A percentile compares a stretch with the other conserved stretches of the same genome.
phyloP scores from a whole-genome alignment of 2,888 invertebrate genomes.

The Schizotus pectinicornis region DNA sequence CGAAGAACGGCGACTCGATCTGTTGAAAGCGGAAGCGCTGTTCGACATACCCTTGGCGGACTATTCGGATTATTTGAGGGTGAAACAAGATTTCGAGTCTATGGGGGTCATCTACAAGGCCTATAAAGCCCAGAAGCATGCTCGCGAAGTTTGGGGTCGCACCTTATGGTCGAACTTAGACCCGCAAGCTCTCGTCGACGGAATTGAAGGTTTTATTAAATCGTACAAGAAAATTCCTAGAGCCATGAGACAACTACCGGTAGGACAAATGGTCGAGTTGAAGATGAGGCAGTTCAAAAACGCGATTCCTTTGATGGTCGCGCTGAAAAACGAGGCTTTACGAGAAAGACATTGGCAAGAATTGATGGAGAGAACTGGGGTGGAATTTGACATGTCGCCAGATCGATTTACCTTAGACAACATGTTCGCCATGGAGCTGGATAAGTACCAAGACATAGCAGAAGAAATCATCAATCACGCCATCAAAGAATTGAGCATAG shows the following conservation, averaged over 20 bases:
- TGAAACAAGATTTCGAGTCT: conserved; percentile 67
- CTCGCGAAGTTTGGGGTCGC: conserved; percentile 82
- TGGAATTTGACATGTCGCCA: conserved; percentile 85
- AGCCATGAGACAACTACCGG: conserved; percentile 63
- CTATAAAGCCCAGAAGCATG: conserved; percentile 78
- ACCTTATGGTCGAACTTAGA: conserved; percentile 89
- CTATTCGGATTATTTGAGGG: conserved; percentile 75
- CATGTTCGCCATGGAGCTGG: conserved; percentile 92
- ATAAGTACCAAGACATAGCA: conserved; percentile 84
- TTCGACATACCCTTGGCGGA: conserved; percentile 88
- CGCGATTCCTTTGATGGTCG: conserved; percentile 87
- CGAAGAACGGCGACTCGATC: conserved; percentile 68
- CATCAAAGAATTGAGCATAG: conserved; percentile 89
- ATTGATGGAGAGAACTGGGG: conserved; percentile 84
- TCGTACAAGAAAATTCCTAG: conserved; percentile 79
- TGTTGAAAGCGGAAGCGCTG: conserved; percentile 79
- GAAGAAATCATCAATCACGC: conserved; percentile 87
- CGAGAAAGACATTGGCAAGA: conserved; percentile 89
- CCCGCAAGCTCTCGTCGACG: conserved; percentile 81
- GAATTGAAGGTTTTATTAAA: conserved; percentile 84
- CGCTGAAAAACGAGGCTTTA: conserved; percentile 89
- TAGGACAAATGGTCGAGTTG: conserved; percentile 75
- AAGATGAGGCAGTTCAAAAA: conserved; percentile 89
- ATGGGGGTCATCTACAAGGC: conserved; percentile 79
- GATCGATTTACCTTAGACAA: conserved; percentile 86